Conservation (phyloP, 2,797 vertebrate genomes). For the Graptemys geographica region DNA sequence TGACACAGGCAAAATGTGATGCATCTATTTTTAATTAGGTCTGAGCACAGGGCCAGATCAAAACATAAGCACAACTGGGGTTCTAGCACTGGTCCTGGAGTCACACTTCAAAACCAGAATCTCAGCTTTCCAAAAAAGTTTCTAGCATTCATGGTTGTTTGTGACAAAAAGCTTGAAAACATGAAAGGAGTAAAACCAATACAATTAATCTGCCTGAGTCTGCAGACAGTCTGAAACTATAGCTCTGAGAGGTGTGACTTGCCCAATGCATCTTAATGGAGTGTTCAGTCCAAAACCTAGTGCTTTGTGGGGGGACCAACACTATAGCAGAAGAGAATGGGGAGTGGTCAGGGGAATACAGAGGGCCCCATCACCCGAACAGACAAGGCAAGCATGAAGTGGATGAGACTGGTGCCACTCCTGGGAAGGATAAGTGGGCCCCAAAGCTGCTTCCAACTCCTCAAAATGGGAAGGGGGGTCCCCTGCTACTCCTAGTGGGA, state of each 20-base stretch:
- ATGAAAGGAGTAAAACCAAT: neutral
- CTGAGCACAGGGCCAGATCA: neutral
- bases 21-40: neutral
- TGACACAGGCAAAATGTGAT: neutral
- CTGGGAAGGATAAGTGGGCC: too few relatives aligned
- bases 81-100: neutral
- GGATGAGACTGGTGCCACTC: neutral
- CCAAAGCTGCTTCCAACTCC: neutral
- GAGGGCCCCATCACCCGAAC: fast-evolving
- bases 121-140: neutral
- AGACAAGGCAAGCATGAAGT: neutral
- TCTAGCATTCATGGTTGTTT: neutral
- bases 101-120: neutral
- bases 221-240: neutral
- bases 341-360: neutral
- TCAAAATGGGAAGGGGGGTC: neutral
- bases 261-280: fast-evolving
- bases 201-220: neutral
- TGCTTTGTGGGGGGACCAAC: neutral
- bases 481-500: neutral
- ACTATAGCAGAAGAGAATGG: neutral
- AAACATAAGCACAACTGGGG: fast-evolving
- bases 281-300: neutral
- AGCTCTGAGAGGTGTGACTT: neutral
- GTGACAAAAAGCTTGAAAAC: neutral